phyloP scores from a whole-genome alignment of 2,888 invertebrate genomes.

The Villa cingulata region DNA sequence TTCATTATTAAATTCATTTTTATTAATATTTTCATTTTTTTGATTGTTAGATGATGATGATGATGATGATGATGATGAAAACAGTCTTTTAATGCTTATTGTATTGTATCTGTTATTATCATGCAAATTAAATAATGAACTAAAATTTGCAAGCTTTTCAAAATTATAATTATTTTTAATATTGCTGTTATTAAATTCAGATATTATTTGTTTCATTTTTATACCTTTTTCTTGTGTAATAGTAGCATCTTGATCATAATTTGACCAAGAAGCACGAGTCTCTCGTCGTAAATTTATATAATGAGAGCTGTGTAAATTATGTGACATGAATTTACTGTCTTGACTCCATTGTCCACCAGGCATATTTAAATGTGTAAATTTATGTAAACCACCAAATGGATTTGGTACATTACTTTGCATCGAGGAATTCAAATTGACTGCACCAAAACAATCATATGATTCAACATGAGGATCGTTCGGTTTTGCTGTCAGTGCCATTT shows the following conservation, averaged over 20 bases:
- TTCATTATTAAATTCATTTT: not conserved
- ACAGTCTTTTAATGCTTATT: constrained; percentile 2
- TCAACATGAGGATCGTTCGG: constrained; percentile 45
- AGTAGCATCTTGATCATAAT: constrained; percentile 24
- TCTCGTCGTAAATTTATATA: constrained; percentile 42
- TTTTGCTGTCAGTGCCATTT: constrained; percentile 27
- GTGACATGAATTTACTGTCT: constrained; percentile 53
- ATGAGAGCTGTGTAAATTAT: constrained; percentile 52
- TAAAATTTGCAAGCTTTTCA: not conserved
- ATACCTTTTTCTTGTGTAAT: constrained; percentile 16
- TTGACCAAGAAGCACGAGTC: constrained; percentile 24
- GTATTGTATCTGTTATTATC: not conserved
- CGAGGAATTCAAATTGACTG: constrained; percentile 50
- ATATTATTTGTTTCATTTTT: constrained; percentile 6
- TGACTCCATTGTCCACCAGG: constrained; percentile 60
- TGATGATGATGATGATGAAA: constrained; percentile 2
- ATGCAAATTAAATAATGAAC: not conserved
- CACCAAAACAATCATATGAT: constrained; percentile 53
- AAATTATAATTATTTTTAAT: not conserved
- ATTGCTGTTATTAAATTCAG: not conserved
- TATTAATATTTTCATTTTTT: not conserved
- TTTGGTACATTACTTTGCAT: constrained; percentile 67
- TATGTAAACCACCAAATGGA: constrained; percentile 46
- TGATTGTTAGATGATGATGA: not conserved
- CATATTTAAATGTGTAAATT: constrained; percentile 55